Conservation (phyloP, 2,797 vertebrate species). For the Benthosema pterotum region DNA sequence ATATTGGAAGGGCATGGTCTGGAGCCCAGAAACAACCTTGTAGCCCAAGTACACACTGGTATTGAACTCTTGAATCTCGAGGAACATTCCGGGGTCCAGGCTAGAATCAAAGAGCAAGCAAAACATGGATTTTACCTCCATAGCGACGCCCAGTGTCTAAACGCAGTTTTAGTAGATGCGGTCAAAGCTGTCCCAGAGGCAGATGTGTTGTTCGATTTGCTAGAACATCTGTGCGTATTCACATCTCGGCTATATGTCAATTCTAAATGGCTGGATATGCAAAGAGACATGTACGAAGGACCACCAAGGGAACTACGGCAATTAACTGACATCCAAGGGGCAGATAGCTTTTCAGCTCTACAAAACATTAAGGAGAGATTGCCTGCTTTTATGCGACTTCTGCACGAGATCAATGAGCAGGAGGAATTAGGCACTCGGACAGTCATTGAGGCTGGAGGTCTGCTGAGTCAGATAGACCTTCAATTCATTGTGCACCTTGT, state of each 20-base stretch:
- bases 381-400: conserved; percentile 13
- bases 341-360: conserved; percentile 15
- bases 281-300: conserved; percentile 20
- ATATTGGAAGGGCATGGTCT: conserved; percentile 16
- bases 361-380: conserved; percentile 22
- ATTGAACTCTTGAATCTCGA: conserved; percentile 9
- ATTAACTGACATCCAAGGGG: conserved; percentile 14
- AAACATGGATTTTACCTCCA: conserved; percentile 23
- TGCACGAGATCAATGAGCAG: conserved; percentile 15
- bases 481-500: conserved; percentile 29
- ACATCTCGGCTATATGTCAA: conserved; percentile 10
- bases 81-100: conserved; percentile 9
- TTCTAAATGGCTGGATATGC: conserved; percentile 8
- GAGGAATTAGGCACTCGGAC: conserved; percentile 23
- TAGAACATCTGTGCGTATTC: conserved; percentile 11
- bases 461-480: conserved; percentile 22
- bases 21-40: conserved; percentile 24
- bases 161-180: conserved; percentile 19
- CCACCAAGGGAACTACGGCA: conserved; percentile 18
- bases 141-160: conserved; percentile 14
- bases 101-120: conserved; percentile 6
- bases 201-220: conserved; percentile 1
- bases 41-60: conserved; percentile 23
- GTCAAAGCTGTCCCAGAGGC: conserved; percentile 16
- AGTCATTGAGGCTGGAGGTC: conserved; percentile 21